These are phyloP conservation scores for Eulithis prunata DNA, from an alignment of 2,888 invertebrate species.

Conservation along the genomic window DNA sequence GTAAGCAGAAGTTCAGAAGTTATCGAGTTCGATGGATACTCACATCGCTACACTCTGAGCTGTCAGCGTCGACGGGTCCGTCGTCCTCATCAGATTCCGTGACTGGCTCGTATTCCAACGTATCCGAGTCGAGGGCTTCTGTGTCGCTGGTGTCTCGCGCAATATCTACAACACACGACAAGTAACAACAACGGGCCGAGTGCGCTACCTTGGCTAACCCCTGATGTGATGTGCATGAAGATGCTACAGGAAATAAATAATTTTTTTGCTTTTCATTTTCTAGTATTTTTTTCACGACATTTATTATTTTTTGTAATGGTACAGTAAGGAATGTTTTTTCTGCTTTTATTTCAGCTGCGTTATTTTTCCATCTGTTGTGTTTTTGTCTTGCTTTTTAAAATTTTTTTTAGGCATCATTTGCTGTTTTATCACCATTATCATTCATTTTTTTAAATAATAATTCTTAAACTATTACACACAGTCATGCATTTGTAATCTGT, in stretches of 20 bases:
- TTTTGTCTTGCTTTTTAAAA: slow-evolving; percentile 35
- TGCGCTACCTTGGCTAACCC: slow-evolving; percentile 25
- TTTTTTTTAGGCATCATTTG: slow-evolving; percentile 27
- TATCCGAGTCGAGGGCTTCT: slow-evolving; percentile 58
- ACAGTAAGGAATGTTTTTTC: slow-evolving; percentile 15
- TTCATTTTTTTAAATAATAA: slow-evolving; percentile 25
- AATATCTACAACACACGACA: slow-evolving; percentile 75
- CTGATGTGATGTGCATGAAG: slow-evolving; percentile 5
- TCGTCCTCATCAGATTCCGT: slow-evolving; percentile 79
- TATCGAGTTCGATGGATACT: slow-evolving; percentile 31
- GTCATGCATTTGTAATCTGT: slow-evolving; percentile 20
- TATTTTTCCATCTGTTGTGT: slow-evolving; percentile 30
- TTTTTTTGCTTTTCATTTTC: slow-evolving; percentile 8
- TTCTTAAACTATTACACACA: slow-evolving; percentile 26
- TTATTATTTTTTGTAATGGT: slow-evolving; percentile 26
- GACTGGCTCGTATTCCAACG: slow-evolving; percentile 76
- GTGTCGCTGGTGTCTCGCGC: slow-evolving; percentile 83
- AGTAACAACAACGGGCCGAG: slow-evolving; percentile 41
- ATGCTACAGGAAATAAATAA: slow-evolving; percentile 16
- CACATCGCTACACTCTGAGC: slow-evolving; percentile 83
- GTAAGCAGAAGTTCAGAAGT: background rate
- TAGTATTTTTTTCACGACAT: background rate
- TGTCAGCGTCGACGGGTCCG: slow-evolving; percentile 62
- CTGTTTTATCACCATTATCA: slow-evolving; percentile 29
- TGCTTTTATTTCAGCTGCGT: slow-evolving; percentile 28